Base-by-base conservation (phyloP, 2,888 invertebrate species). In the Clostera curtula region DNA sequence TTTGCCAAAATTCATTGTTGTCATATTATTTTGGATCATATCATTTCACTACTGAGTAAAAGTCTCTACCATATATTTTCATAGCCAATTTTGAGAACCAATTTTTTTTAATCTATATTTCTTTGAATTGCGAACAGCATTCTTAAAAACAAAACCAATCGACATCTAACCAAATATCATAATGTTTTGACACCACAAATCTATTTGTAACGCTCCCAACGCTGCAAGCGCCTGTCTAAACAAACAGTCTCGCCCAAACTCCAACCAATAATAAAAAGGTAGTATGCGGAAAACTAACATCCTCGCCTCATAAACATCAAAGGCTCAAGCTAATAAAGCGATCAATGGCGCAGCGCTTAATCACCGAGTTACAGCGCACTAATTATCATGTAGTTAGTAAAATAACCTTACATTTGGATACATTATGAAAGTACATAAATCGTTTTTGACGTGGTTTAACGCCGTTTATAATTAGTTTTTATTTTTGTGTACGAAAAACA, bases 221-320 rank as follows among this genome's bases (percentile, higher is more conserved):
- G 63, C 58, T 50, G 55, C 61, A 61, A 62, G 60, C 63, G 75
- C 60, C 66, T 75, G 74, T 76, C 40, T 82, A 83, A 82, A 83
- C 79, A 82, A 63, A 68, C 72, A 60, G 62, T 63, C 56, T 67
- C 68, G 75, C 75, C 82, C 82, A 74, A 82, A 79, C 79, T 79
- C 80, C 75, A 65, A 70, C 70, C 80, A 80, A 82, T 79, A 72
- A 80, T 80, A 82, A 83, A 82, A 82, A 82, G 75, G 70, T 76
- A 77, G 69, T 77, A 70, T 77, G 79, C 77, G 80, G 82, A 80
- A 82, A 82, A 83, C 82, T 82, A 83, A 83, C 83, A 83, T 82
- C 82, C 82, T 80, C 60, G 57, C 52, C 45, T 62, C 55, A 63
- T 79, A 73, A 76, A 82, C 60, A 59, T 83, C 82, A 83, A 83